These are phyloP conservation scores for Laticauda colubrina DNA, from an alignment of 2,113 vertebrate genomes.

Conservation along the genomic window DNA sequence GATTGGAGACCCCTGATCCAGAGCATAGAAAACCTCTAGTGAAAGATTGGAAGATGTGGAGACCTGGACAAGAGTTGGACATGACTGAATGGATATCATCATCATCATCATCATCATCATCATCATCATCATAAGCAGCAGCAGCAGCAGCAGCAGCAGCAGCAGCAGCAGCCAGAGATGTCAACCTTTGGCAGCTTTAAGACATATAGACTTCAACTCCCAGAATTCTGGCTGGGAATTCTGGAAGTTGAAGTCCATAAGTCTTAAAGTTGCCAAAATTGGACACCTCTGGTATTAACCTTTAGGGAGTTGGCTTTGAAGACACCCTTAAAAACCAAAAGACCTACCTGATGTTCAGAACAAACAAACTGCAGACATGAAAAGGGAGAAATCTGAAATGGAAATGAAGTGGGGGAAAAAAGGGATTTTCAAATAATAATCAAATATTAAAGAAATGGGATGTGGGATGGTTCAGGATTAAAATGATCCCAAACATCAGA, in stretches of 20 bases:
- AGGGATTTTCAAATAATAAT: not conserved
- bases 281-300: not conserved
- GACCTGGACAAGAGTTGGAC: not conserved
- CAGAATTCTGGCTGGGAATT: not conserved
- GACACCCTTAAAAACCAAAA: not conserved
- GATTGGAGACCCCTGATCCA: not conserved
- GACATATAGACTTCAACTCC: not conserved
- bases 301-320: not conserved
- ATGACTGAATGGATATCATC: not conserved
- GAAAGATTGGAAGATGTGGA: not conserved
- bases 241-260: not conserved
- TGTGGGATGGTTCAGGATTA: not conserved
- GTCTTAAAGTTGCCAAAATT: not conserved
- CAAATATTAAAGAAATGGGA: not conserved
- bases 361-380: not conserved
- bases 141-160: too few species aligned
- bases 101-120: not conserved
- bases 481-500: not conserved
- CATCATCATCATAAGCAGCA: not conserved
- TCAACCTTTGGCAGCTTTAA: not conserved
- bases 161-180: not conserved
- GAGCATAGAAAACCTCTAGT: not conserved
- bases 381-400: not conserved
- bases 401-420: not conserved
- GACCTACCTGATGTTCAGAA: not conserved